Base-by-base conservation (phyloP, 2,888 invertebrate species). In the Hirtodrosophila trivittata region DNA sequence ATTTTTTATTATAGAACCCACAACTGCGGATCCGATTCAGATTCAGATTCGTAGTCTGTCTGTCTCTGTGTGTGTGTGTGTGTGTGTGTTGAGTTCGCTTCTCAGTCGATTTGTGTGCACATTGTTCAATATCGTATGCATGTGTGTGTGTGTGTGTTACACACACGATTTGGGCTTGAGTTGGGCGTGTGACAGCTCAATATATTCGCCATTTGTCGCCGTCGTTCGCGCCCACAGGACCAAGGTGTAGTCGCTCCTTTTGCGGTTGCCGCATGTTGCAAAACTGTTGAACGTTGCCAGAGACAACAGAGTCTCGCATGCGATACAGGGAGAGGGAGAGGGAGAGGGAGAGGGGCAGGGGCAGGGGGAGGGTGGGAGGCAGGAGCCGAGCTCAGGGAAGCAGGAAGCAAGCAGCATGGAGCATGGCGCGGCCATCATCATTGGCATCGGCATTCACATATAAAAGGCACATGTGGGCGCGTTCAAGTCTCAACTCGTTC, bases 191-290 rank as follows among this genome's bases (percentile, higher is more conserved):
- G 77, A 76, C 84, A 82, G 80, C 81, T 86, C 67, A 81, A 87
- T 84, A 82, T 85, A 82, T 87, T 81, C 76, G 74, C 75, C 77
- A 87, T 85, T 86, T 80, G 86, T 84, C 82, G 82, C 85, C 85
- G 60, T 75, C 70, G 51, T 51, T 55, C 18, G 66, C 60, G 52
- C 68, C 75, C 77, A 62, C 65, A 63, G 47, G 8, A 46, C 39
- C 45, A 47, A 68, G 63, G 66, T 70, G 66, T 58, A 51, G 74
- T 56, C 47, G 37, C 47, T 25, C 32, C 50, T 37, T 47, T 14
- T 69, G 80, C 56, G 82, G 78, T 63, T 76, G 62, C 64, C 65
- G 57, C 71, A 68, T 64, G 71, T 69, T 72, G 87, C 85, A 85
- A 83, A 86, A 75, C 80, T 85, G 83, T 85, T 87, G 81, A 84